A percentile compares a stretch with the other conserved stretches of the same genome.
phyloP scores from a whole-genome alignment of 1,140 invertebrate genomes.

The Schlechtendalia chinensis region DNA sequence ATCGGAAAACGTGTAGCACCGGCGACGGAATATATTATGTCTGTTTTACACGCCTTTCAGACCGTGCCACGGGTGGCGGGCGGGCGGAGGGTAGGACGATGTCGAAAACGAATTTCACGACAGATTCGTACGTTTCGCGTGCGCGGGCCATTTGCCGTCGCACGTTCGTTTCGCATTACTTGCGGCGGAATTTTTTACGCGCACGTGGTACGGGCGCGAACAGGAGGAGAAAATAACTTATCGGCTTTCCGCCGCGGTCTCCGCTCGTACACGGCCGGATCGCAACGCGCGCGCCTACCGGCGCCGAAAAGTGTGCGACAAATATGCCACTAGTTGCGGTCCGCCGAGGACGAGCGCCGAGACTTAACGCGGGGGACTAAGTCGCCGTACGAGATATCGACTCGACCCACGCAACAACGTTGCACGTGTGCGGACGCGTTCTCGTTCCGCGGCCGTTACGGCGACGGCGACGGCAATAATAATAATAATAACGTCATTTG shows the following conservation, averaged over 20 bases:
- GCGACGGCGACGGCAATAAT: too few species aligned
- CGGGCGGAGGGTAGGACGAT: too few species aligned
- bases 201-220: too few species aligned
- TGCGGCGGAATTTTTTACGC: not conserved
- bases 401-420: not conserved
- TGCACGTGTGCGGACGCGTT: too few species aligned
- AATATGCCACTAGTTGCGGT: constrained; percentile 48
- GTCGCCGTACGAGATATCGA: constrained; percentile 30
- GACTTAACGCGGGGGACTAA: not conserved
- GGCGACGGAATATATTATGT: not conserved
- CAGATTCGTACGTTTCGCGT: not conserved
- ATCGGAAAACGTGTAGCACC: too few species aligned
- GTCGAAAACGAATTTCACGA: not conserved
- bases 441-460: too few species aligned
- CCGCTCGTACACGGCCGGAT: too few species aligned
- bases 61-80: too few species aligned
- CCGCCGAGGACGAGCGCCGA: not conserved
- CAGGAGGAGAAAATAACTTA: not conserved
- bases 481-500: not conserved
- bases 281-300: too few species aligned
- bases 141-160: too few species aligned
- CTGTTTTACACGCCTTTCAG: not conserved
- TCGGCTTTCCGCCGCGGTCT: too few species aligned
- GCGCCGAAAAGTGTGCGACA: constrained; percentile 25
- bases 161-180: not conserved